Evolutionary conservation across 2,113 vertebrate species (phyloP).

Genomic region (Tympanuchus pallidicinctus): DNA sequence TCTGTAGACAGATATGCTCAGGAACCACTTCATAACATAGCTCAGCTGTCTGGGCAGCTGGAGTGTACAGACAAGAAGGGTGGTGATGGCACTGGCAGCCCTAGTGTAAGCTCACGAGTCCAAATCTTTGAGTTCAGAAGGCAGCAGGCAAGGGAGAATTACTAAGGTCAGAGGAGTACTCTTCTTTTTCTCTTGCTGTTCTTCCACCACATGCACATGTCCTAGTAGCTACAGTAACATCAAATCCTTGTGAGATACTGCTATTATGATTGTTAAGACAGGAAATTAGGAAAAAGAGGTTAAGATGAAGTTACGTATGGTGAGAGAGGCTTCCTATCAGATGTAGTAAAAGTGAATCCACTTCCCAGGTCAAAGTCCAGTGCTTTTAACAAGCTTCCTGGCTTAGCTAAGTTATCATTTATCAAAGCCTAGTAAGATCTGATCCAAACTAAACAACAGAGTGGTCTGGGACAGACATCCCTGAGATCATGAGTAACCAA

Average conservation of each 20-base stretch:
- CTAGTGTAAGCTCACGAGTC: not conserved
- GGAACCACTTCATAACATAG: not conserved
- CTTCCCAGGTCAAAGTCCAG: not conserved
- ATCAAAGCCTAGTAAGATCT: not conserved
- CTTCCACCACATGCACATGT: not conserved
- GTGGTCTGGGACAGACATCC: not conserved
- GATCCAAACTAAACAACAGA: not conserved
- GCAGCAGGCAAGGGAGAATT: not conserved
- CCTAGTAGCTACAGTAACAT: not conserved
- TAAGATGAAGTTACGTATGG: not conserved
- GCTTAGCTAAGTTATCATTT: not conserved
- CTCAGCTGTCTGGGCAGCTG: not conserved
- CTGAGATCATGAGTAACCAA: not conserved
- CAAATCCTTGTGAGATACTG: not conserved
- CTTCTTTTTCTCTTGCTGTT: not conserved
- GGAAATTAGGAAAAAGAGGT: not conserved
- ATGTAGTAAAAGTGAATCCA: not conserved
- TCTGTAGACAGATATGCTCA: not conserved
- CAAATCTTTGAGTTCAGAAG: not conserved
- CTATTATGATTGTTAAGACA: not conserved
- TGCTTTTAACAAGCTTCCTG: not conserved
- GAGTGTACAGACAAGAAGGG: not conserved
- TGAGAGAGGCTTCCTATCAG: not conserved
- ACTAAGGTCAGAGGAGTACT: not conserved
- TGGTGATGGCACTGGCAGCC: not conserved